Evolutionary conservation across 2,113 vertebrate genomes (phyloP).

Genomic region (Heptranchias perlo): DNA sequence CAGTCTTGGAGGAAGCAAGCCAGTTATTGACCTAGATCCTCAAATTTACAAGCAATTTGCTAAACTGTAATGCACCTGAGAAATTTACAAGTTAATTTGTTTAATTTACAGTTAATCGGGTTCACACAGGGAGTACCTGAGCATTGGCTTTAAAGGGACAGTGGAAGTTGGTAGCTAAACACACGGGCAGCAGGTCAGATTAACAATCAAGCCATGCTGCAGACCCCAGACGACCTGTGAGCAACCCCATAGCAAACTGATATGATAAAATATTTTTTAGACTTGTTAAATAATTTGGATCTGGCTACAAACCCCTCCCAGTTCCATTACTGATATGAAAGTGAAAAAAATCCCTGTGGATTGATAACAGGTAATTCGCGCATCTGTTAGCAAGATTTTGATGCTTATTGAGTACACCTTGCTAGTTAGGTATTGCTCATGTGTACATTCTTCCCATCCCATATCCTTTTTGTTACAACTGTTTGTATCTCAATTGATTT

Average conservation of each 20-base stretch:
- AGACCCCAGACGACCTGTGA: not conserved
- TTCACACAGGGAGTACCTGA: not conserved
- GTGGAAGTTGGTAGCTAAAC: not conserved
- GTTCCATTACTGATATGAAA: not conserved
- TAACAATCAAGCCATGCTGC: not conserved
- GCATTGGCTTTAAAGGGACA: not conserved
- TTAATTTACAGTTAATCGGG: not conserved
- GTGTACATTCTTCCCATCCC: not conserved
- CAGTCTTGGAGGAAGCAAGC: not conserved
- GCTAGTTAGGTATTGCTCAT: not conserved
- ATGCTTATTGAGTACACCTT: not conserved
- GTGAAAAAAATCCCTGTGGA: not conserved
- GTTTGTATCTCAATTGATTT: not conserved
- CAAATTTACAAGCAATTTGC: not conserved
- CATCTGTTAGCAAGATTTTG: not conserved
- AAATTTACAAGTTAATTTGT: not conserved
- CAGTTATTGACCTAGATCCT: not conserved
- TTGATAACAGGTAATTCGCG: not conserved
- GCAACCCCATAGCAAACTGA: not conserved
- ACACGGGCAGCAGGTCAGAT: not conserved
- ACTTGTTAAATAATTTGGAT: not conserved
- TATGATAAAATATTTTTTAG: not conserved
- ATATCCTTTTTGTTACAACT: not conserved
- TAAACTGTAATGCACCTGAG: not conserved
- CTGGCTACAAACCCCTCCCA: not conserved